Base-by-base conservation (phyloP, 2,113 vertebrate genomes). In the Sorex araneus region DNA sequence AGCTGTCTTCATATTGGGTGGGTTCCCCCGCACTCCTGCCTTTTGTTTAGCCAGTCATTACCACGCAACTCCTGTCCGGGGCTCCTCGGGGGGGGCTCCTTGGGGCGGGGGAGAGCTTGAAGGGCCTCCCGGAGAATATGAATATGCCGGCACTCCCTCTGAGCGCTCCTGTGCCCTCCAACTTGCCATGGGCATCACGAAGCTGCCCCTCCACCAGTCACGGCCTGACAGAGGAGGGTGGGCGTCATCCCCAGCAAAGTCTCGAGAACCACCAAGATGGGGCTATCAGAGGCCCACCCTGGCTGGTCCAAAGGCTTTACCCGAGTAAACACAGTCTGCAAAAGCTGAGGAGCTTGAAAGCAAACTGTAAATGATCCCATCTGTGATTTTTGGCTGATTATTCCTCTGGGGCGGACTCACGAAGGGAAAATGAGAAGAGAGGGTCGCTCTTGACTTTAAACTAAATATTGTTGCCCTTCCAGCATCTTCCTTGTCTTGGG, bases 301-400 rank as follows among this genome's bases (percentile, higher is more conserved):
- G 83, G 64, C 67, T 75, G 89, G 81, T 95, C 95, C 92, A 87
- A 96, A 96, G 97, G 50, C 95, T 91, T 89, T 84, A 91, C 93
- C 96, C 69, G 28, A 96, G 96, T 96, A 97, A 97, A 97, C 96
- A 98, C 92, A 96, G 90, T 94, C 96, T 95, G 95, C 97, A 98
- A 97, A 95, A 92, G 66, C 90, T 91, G 94, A 91, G 78, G 93
- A 97, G 93, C 94, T 97, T 98, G 94, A 96, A 97, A 98, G 97
- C 94, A 92, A 96, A 95, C 95, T 94, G 90, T 96, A 97, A 97
- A 96, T 45, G 97, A 96, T 97, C 95, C 97, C 97, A 96, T 97
- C 96, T 97, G 97, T 96, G 97, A 89, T 89, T 95, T 95, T 97
- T 97, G 95, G 94, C 89, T 2, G 93, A 34, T 92, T 92, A 93